Base-by-base conservation (phyloP, 1,140 invertebrate species). In the Bursaphelenchus mucronatus region DNA sequence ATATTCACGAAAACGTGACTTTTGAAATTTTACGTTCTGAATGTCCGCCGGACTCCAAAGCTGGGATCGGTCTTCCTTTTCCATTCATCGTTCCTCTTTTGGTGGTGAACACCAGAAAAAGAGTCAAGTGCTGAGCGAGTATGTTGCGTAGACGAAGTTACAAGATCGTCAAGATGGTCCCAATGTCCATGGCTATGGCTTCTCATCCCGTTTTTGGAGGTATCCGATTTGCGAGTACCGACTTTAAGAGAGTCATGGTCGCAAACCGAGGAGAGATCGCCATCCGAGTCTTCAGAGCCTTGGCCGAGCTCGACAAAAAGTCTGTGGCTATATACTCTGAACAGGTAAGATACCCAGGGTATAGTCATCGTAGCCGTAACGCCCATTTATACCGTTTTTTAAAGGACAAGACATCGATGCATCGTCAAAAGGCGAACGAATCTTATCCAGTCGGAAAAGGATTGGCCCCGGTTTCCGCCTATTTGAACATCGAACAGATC, bases 271-370 rank as follows among this genome's bases (percentile, higher is more conserved):
- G 82, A 59, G 95, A 99, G 85, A 98, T 99, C 41, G 94, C 95
- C 2, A 94, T 97, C 71, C 86, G 95, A 75, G 92, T 99, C 13
- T 97, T 97, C 83, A 86, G 94, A 85, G 94, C 94, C 80, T 96
- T 94, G 82, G 92, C 89, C 4, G 95, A 98, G 83, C 85, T 98
- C 73, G 92, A 93, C 11, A 97, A 97, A 82, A 66, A 88, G 54
- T 94, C 94, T 8, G 93, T 98, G 43, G 94, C 93, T 44, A 90
- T 99, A 47, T 98, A 97, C 83, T 96, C 94, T 10, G 94, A 97
- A 80, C 92, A 97, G 82, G 94, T 47, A 15, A 41, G 41, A 5
- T 11, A 15, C 21, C 30, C 40, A 11, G 10, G 19, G 11, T 30
- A 40, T 52, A 39, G 44, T 30, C 61, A 43, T 43, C 39, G 11